Evolutionary conservation across 2,113 vertebrate genomes (phyloP).

Genomic region (Chrysochloris asiatica): DNA sequence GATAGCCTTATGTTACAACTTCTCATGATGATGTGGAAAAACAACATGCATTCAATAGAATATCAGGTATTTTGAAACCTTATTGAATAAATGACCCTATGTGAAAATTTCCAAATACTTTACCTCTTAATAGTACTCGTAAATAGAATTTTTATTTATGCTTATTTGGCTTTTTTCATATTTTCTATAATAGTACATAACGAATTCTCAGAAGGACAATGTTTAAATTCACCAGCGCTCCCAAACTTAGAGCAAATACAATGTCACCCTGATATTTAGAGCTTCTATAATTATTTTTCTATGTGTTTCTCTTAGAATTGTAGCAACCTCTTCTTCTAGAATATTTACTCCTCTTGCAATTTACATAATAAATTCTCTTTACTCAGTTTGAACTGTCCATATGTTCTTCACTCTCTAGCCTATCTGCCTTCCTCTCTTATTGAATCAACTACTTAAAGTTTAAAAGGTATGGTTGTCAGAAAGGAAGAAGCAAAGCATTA

Average conservation of each 20-base stretch:
- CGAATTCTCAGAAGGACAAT: neutral
- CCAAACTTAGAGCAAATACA: neutral
- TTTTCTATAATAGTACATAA: too few relatives aligned
- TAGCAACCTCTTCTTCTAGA: neutral
- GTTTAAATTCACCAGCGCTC: neutral
- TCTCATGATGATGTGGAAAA: neutral
- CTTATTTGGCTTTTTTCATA: too few relatives aligned
- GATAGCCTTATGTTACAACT: neutral
- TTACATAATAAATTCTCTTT: fast-evolving
- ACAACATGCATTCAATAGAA: neutral
- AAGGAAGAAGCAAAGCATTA: fast-evolving
- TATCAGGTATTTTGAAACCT: neutral
- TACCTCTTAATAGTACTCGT: neutral
- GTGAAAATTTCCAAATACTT: neutral
- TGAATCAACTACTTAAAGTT: neutral
- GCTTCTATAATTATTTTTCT: neutral
- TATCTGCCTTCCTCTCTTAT: neutral
- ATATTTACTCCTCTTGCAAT: fast-evolving
- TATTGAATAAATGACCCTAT: neutral
- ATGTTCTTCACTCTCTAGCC: fast-evolving
- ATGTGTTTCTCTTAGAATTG: neutral
- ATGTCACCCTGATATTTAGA: neutral
- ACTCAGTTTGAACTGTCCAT: neutral
- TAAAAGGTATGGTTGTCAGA: neutral
- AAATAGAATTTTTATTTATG: neutral